These are phyloP conservation scores for Halictus ligatus DNA, from an alignment of 2,888 invertebrate species.

Conservation along the genomic window DNA sequence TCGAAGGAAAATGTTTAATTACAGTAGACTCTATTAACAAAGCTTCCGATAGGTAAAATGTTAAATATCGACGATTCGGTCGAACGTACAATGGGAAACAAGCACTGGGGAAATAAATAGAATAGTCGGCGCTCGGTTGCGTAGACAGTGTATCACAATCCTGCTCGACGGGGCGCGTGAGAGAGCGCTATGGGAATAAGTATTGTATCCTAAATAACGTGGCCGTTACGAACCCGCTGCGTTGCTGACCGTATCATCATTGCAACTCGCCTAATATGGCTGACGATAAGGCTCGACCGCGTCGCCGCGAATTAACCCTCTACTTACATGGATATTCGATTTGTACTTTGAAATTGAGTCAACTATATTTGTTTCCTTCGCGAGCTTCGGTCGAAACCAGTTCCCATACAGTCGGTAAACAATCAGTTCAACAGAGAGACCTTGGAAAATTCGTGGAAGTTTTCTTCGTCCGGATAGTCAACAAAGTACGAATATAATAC, in stretches of 20 bases:
- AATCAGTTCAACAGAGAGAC: background rate
- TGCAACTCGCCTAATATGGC: conserved; percentile 72
- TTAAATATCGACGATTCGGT: background rate
- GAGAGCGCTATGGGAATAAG: conserved; percentile 12
- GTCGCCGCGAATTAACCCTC: conserved; percentile 52
- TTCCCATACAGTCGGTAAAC: conserved; percentile 36
- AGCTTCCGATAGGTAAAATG: background rate
- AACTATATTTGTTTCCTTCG: conserved; percentile 64
- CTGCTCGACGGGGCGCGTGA: background rate
- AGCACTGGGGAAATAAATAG: background rate
- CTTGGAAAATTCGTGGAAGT: background rate
- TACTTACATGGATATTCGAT: conserved; percentile 63
- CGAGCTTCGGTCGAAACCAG: conserved; percentile 44
- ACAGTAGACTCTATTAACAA: background rate
- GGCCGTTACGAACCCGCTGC: conserved; percentile 67
- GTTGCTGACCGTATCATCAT: conserved; percentile 71
- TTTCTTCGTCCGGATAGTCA: background rate
- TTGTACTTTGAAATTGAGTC: conserved; percentile 72
- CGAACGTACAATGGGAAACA: background rate
- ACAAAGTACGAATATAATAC: background rate
- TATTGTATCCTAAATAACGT: conserved; percentile 35
- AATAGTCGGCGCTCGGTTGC: background rate
- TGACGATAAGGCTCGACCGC: conserved; percentile 59
- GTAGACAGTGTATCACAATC: background rate
- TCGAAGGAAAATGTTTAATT: background rate